phyloP scores from a whole-genome alignment of 2,888 invertebrate genomes.

The Drosophila macrothrix region DNA sequence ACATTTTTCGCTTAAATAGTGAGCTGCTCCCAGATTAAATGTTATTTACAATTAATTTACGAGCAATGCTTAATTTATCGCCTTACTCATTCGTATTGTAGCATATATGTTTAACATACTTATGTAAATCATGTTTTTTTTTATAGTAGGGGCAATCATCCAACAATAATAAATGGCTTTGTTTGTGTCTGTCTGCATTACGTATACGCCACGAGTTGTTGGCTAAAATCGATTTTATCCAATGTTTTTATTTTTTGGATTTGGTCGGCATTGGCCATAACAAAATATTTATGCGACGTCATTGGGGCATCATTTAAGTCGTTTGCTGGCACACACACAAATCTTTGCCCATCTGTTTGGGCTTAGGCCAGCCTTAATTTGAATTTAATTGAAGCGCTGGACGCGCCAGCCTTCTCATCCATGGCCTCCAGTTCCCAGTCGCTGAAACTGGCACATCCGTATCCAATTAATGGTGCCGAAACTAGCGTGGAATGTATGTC shows the following conservation, averaged over 20 bases:
- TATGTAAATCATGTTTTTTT: constrained; percentile 4
- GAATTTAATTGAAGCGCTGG: constrained; percentile 76
- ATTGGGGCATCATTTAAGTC: constrained; percentile 77
- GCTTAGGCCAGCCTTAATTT: constrained; percentile 74
- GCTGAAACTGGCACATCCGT: constrained; percentile 77
- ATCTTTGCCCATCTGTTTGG: constrained; percentile 69
- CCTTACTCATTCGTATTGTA: neutral
- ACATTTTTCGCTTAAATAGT: neutral
- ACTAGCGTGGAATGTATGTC: constrained; percentile 76
- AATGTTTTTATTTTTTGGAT: constrained; percentile 47
- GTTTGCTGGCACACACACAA: constrained; percentile 50
- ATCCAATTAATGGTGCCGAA: constrained; percentile 77
- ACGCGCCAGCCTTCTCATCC: constrained; percentile 17
- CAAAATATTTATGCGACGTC: constrained; percentile 76
- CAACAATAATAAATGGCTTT: constrained; percentile 63
- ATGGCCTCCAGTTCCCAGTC: constrained; percentile 24
- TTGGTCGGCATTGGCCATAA: constrained; percentile 50
- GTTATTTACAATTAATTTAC: constrained; percentile 8
- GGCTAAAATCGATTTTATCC: constrained; percentile 70
- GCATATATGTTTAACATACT: neutral
- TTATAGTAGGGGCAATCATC: constrained; percentile 6
- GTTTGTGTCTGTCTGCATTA: constrained; percentile 60
- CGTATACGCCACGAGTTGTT: constrained; percentile 62
- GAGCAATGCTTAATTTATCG: constrained; percentile 10
- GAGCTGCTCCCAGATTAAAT: neutral